Percentiles rank a stretch among this genome's conserved stretches.
Conservation (phyloP, 2,113 vertebrate genomes). For the Isurus oxyrinchus region DNA sequence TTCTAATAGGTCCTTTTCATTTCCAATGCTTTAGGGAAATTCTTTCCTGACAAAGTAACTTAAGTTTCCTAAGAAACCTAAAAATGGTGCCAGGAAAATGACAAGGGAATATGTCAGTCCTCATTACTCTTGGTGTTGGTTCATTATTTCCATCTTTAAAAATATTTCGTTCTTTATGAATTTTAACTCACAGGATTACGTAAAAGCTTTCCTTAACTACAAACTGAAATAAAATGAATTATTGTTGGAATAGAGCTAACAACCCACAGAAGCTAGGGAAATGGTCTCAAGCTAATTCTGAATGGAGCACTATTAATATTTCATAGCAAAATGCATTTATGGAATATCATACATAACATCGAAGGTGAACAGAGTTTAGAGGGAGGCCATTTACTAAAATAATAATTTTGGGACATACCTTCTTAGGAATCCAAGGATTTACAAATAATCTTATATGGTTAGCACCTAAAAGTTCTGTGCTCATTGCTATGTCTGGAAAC, state of each 20-base stretch:
- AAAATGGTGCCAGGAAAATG: slow-evolving; percentile 6
- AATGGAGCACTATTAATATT: slow-evolving; percentile 28
- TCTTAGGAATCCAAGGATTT: neutral
- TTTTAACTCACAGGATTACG: neutral
- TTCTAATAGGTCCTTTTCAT: neutral
- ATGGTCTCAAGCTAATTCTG: neutral
- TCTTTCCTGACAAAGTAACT: neutral
- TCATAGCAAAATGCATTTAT: neutral
- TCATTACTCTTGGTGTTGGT: neutral
- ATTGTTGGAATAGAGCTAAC: neutral
- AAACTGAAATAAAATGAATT: slow-evolving; percentile 18
- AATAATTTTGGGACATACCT: neutral
- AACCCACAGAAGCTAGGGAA: neutral
- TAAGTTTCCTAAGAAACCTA: neutral
- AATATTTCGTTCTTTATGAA: neutral
- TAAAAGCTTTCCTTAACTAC: slow-evolving; percentile 3
- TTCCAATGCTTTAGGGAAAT: neutral
- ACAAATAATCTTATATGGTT: slow-evolving; percentile 33
- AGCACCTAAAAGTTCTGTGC: slow-evolving; percentile 13
- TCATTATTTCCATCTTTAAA: slow-evolving; percentile 28
- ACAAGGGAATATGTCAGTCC: slow-evolving; percentile 3
- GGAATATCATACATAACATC: neutral
- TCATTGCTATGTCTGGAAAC: slow-evolving; percentile 26
- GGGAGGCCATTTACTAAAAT: neutral
- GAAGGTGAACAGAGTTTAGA: neutral